These are phyloP conservation scores for Thysanoteuthis rhombus DNA, from an alignment of 2,888 invertebrate species.

Conservation along the genomic window DNA sequence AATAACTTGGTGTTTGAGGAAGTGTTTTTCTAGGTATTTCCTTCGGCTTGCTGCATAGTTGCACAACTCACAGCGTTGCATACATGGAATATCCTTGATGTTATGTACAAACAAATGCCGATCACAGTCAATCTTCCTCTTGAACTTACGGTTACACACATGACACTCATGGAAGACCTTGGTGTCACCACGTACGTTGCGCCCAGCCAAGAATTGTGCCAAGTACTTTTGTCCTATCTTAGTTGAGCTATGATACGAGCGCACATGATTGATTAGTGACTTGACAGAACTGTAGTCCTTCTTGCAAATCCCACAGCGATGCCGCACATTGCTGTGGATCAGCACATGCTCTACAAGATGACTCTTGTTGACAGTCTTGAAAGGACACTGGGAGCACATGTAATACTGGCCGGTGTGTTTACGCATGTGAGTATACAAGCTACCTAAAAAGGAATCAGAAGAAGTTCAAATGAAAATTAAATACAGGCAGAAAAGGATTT, in stretches of 20 bases:
- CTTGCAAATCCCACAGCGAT: constrained; percentile 62
- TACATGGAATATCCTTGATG: constrained; percentile 56
- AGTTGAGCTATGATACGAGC: constrained; percentile 58
- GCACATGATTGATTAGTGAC: constrained; percentile 64
- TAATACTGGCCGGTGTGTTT: constrained; percentile 67
- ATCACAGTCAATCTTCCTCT: constrained; percentile 66
- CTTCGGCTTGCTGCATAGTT: constrained; percentile 61
- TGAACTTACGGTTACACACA: constrained; percentile 67
- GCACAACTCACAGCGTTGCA: constrained; percentile 63
- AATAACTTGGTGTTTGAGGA: constrained; percentile 61
- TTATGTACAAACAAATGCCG: constrained; percentile 66
- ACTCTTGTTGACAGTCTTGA: constrained; percentile 63
- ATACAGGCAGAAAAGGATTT: background rate
- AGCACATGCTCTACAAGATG: constrained; percentile 65
- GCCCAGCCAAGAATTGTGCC: constrained; percentile 48
- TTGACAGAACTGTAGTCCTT: constrained; percentile 65
- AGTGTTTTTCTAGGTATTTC: constrained; percentile 64
- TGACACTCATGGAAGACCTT: constrained; percentile 66
- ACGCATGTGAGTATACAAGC: constrained; percentile 67
- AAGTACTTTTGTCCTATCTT: constrained; percentile 55
- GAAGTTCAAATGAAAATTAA: background rate
- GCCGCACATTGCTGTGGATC: constrained; percentile 56
- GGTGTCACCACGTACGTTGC: constrained; percentile 48
- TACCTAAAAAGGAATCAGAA: constrained; percentile 46
- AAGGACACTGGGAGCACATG: constrained; percentile 60